Base-by-base conservation (phyloP, 2,113 vertebrate species). In the Terrapene triunguis region DNA sequence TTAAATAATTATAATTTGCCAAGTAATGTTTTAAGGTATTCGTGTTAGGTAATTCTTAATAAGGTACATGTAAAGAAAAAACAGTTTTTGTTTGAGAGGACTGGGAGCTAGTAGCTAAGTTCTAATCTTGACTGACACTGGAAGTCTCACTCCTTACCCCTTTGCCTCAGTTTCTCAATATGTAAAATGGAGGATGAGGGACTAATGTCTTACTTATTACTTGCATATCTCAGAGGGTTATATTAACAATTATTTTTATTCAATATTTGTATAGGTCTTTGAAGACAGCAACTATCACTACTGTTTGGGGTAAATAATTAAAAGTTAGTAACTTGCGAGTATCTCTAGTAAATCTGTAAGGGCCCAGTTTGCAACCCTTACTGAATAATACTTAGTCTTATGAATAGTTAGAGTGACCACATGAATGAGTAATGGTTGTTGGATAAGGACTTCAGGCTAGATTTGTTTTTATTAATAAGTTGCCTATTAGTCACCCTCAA, bases 291-390 rank as follows among this genome's bases (percentile, higher is more conserved):
- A 69, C 16, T 8, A 93, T 92, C 92, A 94, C 92, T 76, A 76
- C 10, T 44, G 10, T 76, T 76, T 76, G 5, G 10, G 21, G 24
- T 44, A 42, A 44, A 76, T 27, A 27, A 44, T 22, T 76, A 44
- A n/a, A n/a, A 69, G 10, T 76, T 76, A n/a, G 38, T 24, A 44
- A 25, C 21, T 76, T 14, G 22, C 22, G 12, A 95, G 55, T 51
- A 85, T 35, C 59, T 89, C 89, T 57, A 87, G 87, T 48, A 85
- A 35, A 96, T 93, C 19, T 93, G 86, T 94, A 89, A 97, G 94
- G 65, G 27, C 32, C 93, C 8, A 81, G 50, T 38, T 88, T 92
- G 10, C 48, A 82, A 62, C 12, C 2, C 24, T 91, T 88, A 53
- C 10, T 97, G 86, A 95, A 96, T 95, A 96, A 94, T 93, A 27